Conservation (phyloP, 1,140 invertebrate genomes). For the Monochamus saltuarius region DNA sequence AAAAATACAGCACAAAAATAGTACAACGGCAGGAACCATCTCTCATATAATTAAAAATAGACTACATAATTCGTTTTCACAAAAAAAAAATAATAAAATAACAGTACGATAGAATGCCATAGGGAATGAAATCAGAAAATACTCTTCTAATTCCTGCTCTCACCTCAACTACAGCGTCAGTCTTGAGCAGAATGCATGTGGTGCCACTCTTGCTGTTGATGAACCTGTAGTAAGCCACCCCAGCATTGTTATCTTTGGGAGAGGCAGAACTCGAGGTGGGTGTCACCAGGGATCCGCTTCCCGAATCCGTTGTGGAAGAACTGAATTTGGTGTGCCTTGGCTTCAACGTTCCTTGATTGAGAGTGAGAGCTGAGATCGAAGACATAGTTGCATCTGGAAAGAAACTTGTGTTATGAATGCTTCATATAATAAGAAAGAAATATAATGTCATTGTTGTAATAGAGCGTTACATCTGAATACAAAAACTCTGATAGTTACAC, state of each 20-base stretch:
- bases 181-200: conserved; percentile 49
- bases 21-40: too few relatives aligned
- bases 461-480: too few relatives aligned
- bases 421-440: too few relatives aligned
- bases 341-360: conserved; percentile 42
- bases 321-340: conserved; percentile 40
- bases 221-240: conserved; percentile 40
- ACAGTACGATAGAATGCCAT: too few relatives aligned
- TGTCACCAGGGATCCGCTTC: conserved; percentile 28
- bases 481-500: too few relatives aligned
- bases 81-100: too few relatives aligned
- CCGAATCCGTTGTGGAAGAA: conserved; percentile 32
- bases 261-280: conserved; percentile 24
- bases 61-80: too few relatives aligned
- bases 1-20: too few relatives aligned
- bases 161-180: conserved; percentile 50
- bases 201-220: conserved; percentile 40
- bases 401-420: too few relatives aligned
- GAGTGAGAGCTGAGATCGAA: conserved; percentile 28
- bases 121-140: too few relatives aligned
- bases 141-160: conserved; percentile 3
- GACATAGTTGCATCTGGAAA: conserved; percentile 27
- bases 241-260: conserved; percentile 32
- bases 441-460: too few relatives aligned
- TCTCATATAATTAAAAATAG: too few relatives aligned